Percentiles rank a stretch among this genome's conserved stretches.
phyloP scores from a whole-genome alignment of 2,888 invertebrate genomes.

The Baronia brevicornis region DNA sequence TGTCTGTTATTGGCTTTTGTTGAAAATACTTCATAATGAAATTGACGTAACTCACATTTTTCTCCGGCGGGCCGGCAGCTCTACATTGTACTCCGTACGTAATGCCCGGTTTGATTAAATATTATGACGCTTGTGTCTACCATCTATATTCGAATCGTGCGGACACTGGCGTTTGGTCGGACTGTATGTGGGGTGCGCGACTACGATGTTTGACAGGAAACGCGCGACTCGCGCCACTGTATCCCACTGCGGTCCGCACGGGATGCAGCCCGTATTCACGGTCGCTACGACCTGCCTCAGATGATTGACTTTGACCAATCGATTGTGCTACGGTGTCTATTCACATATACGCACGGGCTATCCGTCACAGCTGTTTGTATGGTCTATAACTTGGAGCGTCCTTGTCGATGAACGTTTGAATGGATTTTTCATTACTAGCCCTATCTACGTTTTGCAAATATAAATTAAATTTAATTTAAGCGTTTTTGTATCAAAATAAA shows the following conservation, averaged over 20 bases:
- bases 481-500: too few species aligned
- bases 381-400: conserved; percentile 35
- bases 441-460: too few species aligned
- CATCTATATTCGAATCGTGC: conserved; percentile 27
- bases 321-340: conserved; percentile 49
- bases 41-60: conserved; percentile 59
- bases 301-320: conserved; percentile 70
- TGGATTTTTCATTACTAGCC: conserved; percentile 30
- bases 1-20: too few species aligned
- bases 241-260: conserved; percentile 46
- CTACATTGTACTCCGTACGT: conserved; percentile 58
- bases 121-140: conserved; percentile 28
- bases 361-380: conserved; percentile 40
- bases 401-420: conserved; percentile 42
- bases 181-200: conserved; percentile 6
- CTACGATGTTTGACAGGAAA: conserved; percentile 40
- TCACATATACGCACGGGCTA: conserved; percentile 43
- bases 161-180: conserved; percentile 21
- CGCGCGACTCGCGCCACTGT: conserved; percentile 44
- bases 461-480: too few species aligned
- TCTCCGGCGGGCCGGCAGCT: conserved; percentile 56
- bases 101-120: conserved; percentile 35
- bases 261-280: conserved; percentile 59
- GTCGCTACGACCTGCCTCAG: conserved; percentile 62
- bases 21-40: conserved; percentile 12